Conservation (phyloP, 2,797 vertebrate genomes). For the Philypnodon macrostomus region DNA sequence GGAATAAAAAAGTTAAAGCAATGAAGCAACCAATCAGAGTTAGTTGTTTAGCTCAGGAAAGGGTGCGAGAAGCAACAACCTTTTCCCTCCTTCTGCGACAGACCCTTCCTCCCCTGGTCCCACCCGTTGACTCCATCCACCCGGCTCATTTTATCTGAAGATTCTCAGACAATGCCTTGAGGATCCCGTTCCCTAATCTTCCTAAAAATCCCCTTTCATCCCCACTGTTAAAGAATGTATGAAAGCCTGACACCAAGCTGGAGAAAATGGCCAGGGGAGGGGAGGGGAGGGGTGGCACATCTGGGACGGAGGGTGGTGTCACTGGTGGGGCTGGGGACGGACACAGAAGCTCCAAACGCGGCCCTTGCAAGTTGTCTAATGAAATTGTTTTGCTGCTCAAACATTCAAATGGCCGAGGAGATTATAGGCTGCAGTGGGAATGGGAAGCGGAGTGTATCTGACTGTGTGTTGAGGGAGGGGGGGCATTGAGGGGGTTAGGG, state of each 20-base stretch:
- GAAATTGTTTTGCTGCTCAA: constrained; percentile 93
- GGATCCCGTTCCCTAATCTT: constrained; percentile 96
- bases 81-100: constrained; percentile 21
- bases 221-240: constrained; percentile 97
- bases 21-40: constrained; percentile 4
- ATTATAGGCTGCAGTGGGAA: constrained; percentile 87
- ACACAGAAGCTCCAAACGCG: constrained; percentile 45
- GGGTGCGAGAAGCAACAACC: constrained; percentile 24
- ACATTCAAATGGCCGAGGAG: constrained; percentile 90
- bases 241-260: constrained; percentile 92
- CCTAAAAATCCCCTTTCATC: constrained; percentile 99
- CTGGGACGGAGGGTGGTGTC: constrained; percentile 76
- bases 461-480: constrained; percentile 11
- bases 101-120: constrained; percentile 26
- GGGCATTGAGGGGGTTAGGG: constrained; percentile 18
- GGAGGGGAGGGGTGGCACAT: constrained; percentile 73
- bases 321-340: constrained; percentile 46
- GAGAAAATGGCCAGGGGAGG: constrained; percentile 42
- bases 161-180: constrained; percentile 97
- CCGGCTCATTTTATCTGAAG: constrained; percentile 88
- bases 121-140: constrained; percentile 71
- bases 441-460: constrained; percentile 27
- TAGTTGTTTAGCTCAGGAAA: constrained; percentile 33
- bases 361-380: constrained; percentile 90
- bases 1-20: constrained; percentile 8